Base-by-base conservation (phyloP, 2,113 vertebrate genomes). In the Procapra przewalskii region DNA sequence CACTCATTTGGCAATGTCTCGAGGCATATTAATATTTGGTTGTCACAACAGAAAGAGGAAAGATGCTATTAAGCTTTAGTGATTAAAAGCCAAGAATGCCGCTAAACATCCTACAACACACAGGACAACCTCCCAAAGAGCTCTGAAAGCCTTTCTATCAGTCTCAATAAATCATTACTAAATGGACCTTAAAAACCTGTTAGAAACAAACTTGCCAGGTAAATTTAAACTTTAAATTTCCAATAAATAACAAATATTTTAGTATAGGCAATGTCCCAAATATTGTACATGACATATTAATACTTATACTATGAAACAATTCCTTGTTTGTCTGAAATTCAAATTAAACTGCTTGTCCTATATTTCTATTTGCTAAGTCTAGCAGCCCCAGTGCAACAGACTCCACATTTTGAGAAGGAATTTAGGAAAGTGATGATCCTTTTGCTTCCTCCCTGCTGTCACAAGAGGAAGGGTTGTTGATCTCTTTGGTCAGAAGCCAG, bases 281-380 rank as follows among this genome's bases (percentile, higher is more conserved):
- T 85, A 91, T n/a, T n/a, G 27, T 13, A 36, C 48, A n/a, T 54
- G 21, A 80, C 50, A 62, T 31, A 43, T 43, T 77, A 43, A 43
- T 27, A 80, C 13, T 52, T n/a, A 36, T 36, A 75, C 75, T 64
- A 85, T 29, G 83, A 71, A 88, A 36, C 4, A 7, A 83, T 54
- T 54, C 23, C 54, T 81, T 1, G 0, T 52, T 48, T 79, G 48
- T 80, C 15, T 85, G 52, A 93, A 54, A 97, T 77, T 89, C 83
- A 89, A 77, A 82, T 91, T 52, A 67, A 91, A 57, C 45, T 33
- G 36, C 12, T 6, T 62, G 55, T 33, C n/a, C 48, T 57, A 5
- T 36, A 33, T 77, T 57, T 94, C 84, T 86, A n/a, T 77, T 95
- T 93, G 50, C 52, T 92, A 95, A 90, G 52, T 83, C 40, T 77